Percentiles rank a stretch among this genome's conserved stretches.
Conservation (phyloP, 1,140 invertebrate species). For the Drosophila nebulosa region DNA sequence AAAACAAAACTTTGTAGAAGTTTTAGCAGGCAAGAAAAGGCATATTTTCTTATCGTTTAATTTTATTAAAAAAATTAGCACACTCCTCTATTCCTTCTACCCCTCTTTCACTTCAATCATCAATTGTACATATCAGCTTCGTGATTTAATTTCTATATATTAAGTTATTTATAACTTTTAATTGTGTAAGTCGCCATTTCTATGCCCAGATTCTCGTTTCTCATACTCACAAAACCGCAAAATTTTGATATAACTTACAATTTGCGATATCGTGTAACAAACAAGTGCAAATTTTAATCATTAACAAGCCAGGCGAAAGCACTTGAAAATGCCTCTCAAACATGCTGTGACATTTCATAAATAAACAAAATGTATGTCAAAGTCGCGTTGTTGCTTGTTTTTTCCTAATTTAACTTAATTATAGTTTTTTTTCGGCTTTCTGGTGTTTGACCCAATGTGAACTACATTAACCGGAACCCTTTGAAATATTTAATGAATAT, state of each 20-base stretch:
- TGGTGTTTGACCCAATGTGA: constrained; percentile 28
- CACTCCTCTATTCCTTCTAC: too few relatives aligned
- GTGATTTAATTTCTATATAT: too few relatives aligned
- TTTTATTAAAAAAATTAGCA: too few relatives aligned
- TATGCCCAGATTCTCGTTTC: background rate
- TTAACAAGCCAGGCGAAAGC: constrained; percentile 24
- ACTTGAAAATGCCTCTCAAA: constrained; percentile 12
- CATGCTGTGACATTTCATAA: background rate
- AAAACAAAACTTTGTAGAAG: too few relatives aligned
- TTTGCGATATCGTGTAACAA: constrained; percentile 32
- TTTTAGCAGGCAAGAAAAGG: too few relatives aligned
- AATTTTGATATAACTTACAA: constrained; percentile 14
- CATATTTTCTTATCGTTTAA: too few relatives aligned
- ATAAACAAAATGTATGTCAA: background rate
- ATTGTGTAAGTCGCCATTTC: constrained; percentile 11
- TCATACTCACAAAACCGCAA: background rate
- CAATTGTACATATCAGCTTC: too few relatives aligned
- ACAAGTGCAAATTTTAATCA: constrained; percentile 35
- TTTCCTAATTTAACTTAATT: constrained; percentile 21
- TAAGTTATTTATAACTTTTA: background rate
- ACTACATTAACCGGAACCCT: constrained; percentile 22
- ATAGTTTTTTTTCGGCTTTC: constrained; percentile 1
- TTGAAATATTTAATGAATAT: constrained; percentile 35
- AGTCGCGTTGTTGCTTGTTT: background rate
- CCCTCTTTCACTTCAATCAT: too few relatives aligned